Percentiles rank a stretch among this genome's conserved stretches.
Conservation (phyloP, 2,888 invertebrate species). For the Drosophila colorata region DNA sequence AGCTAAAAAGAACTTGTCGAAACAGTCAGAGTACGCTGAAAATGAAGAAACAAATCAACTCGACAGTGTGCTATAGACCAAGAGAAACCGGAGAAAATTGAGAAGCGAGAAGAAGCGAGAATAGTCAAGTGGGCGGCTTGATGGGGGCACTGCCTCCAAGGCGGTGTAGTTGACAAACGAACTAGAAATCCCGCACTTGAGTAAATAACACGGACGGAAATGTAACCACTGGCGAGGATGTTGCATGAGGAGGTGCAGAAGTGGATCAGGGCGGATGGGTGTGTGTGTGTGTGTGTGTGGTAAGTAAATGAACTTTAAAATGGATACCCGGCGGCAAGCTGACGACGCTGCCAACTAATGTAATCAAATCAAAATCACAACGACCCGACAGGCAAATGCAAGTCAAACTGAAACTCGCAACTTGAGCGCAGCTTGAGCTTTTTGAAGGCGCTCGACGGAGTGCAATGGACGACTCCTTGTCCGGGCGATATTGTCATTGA, state of each 20-base stretch:
- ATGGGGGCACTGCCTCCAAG: background rate
- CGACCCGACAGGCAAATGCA: constrained; percentile 51
- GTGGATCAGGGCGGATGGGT: background rate
- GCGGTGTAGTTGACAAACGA: constrained; percentile 62
- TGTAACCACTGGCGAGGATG: constrained; percentile 51
- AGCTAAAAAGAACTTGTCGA: constrained; percentile 56
- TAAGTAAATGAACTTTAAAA: constrained; percentile 77
- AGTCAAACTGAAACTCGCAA: constrained; percentile 48
- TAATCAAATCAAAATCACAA: constrained; percentile 79
- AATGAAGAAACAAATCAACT: constrained; percentile 61
- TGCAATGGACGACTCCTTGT: constrained; percentile 52
- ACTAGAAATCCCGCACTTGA: constrained; percentile 77
- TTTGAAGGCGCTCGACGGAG: constrained; percentile 6
- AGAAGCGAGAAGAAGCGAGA: background rate
- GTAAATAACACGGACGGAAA: constrained; percentile 75
- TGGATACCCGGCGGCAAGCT: constrained; percentile 46
- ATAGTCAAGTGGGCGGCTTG: constrained; percentile 8
- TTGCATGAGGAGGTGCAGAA: background rate
- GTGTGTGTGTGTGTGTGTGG: constrained; percentile 44
- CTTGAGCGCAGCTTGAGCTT: background rate
- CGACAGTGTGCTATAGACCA: constrained; percentile 18
- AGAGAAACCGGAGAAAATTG: constrained; percentile 8
- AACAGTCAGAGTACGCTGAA: constrained; percentile 24
- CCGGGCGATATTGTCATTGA: constrained; percentile 69
- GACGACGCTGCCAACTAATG: constrained; percentile 64